Conservation (phyloP, 2,797 vertebrate genomes). For the Myotis myotis region DNA sequence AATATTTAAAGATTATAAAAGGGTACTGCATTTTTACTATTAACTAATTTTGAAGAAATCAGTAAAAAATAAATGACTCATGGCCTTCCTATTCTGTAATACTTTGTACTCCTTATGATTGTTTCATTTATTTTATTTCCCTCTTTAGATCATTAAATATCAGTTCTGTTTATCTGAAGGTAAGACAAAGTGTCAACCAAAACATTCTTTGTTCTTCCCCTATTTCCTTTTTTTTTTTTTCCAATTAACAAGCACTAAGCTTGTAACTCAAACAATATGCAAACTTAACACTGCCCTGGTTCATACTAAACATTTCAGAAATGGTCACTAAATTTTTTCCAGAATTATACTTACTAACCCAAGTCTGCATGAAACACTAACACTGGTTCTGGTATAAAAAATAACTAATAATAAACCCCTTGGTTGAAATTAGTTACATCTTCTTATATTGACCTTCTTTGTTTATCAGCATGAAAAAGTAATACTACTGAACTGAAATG, state of each 20-base stretch:
- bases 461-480: constrained; percentile 88
- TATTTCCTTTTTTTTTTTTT: constrained; percentile 77
- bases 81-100: constrained; percentile 87
- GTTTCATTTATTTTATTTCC: constrained; percentile 90
- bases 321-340: constrained; percentile 83
- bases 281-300: constrained; percentile 84
- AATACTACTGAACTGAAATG: constrained; percentile 81
- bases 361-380: constrained; percentile 91
- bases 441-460: constrained; percentile 83
- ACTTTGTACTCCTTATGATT: constrained; percentile 87
- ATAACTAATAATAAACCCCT: constrained; percentile 83
- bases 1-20: constrained; percentile 77
- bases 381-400: constrained; percentile 86
- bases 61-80: constrained; percentile 83
- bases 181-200: constrained; percentile 92
- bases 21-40: constrained; percentile 86
- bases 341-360: constrained; percentile 87
- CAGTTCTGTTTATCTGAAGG: constrained; percentile 99
- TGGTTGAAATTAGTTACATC: constrained; percentile 83
- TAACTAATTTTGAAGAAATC: constrained; percentile 83
- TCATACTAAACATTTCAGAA: constrained; percentile 87
- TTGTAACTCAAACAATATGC: constrained; percentile 85
- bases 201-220: constrained; percentile 86
- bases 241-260: constrained; percentile 83
- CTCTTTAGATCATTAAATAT: constrained; percentile 99